Conservation (phyloP, 2,888 invertebrate genomes). For the Cephus sareptanus region DNA sequence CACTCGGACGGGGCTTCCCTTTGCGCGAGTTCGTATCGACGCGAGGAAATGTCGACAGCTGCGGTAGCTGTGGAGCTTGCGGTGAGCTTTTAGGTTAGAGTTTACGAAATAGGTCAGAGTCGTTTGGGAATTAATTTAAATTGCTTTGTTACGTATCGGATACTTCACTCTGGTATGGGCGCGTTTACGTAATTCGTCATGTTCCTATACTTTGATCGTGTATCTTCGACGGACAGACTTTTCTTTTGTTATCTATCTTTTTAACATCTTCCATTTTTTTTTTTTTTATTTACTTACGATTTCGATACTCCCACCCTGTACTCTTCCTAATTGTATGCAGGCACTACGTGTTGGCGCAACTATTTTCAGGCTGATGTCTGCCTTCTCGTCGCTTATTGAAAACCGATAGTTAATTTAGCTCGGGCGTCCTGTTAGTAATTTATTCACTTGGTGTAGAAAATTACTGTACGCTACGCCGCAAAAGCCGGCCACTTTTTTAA, state of each 20-base stretch:
- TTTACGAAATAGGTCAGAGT: background rate
- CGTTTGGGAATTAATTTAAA: background rate
- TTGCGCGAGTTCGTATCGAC: background rate
- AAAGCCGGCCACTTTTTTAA: background rate
- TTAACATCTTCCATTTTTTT: background rate
- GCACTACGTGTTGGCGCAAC: background rate
- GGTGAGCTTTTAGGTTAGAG: background rate
- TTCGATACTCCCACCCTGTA: background rate
- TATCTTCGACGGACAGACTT: background rate
- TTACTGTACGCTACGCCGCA: background rate
- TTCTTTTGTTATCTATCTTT: background rate
- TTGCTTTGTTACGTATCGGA: background rate
- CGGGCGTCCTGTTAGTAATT: background rate
- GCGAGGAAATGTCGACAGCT: background rate
- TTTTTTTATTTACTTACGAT: background rate
- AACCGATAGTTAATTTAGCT: background rate
- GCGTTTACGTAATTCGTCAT: background rate
- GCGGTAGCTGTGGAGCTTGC: background rate
- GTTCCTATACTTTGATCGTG: background rate
- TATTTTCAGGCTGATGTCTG: background rate
- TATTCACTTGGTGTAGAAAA: background rate
- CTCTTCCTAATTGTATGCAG: background rate
- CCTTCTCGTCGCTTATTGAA: background rate
- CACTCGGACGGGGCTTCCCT: background rate
- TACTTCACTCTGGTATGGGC: background rate